phyloP scores from a whole-genome alignment of 2,888 invertebrate species.

The Drosophila colorata region DNA sequence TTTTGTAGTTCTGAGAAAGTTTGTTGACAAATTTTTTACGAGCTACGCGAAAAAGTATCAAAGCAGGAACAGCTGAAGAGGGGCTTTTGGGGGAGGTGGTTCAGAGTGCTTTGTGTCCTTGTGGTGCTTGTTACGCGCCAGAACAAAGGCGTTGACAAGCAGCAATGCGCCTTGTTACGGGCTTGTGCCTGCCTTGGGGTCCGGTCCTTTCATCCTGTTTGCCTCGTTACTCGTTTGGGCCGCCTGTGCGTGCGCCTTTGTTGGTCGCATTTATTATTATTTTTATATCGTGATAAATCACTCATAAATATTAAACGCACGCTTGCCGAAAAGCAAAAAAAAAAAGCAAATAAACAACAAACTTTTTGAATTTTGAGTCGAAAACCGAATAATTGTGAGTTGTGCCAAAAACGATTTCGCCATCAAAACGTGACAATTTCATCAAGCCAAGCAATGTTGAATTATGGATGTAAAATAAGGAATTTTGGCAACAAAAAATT shows the following conservation, averaged over 20 bases:
- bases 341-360: conserved; percentile 28
- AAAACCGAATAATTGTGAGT: conserved; percentile 12
- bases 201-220: conserved; percentile 20
- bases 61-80: conserved; percentile 15
- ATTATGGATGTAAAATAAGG: no score
- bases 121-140: conserved; percentile 64
- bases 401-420: conserved; percentile 13
- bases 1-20: conserved; percentile 45
- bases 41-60: conserved; percentile 44
- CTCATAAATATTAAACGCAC: conserved; percentile 83
- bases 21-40: conserved; percentile 72
- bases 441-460: no score
- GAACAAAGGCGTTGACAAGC: conserved; percentile 66
- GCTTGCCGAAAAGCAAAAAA: conserved; percentile 52
- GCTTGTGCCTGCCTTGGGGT: conserved; percentile 4
- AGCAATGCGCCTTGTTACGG: conserved; percentile 51
- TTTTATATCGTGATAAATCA: conserved; percentile 82
- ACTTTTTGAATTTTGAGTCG: conserved; percentile 67
- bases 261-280: conserved; percentile 78
- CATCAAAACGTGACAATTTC: not conserved
- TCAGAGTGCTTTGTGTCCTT: conserved; percentile 52
- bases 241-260: conserved; percentile 58
- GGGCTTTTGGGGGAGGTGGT: not conserved
- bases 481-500: no score
- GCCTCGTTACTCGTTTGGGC: conserved; percentile 22